These are phyloP conservation scores for Macrochelys suwanniensis DNA, from an alignment of 2,797 vertebrate species.

Conservation along the genomic window DNA sequence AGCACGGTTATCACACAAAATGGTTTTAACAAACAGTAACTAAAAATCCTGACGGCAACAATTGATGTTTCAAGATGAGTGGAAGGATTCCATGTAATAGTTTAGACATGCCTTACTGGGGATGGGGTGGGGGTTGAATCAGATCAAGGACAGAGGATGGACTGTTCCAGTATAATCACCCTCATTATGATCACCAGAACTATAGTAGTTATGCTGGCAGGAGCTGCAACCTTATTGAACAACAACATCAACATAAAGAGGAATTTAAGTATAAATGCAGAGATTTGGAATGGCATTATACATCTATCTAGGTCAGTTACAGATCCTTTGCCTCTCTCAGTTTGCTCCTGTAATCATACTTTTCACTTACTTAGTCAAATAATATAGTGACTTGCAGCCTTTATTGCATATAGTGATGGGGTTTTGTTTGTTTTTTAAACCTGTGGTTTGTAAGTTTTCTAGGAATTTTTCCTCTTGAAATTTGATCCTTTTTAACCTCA, in stretches of 20 bases:
- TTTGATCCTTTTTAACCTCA: neutral
- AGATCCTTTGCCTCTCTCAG: neutral
- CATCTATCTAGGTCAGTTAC: neutral
- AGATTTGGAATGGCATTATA: neutral
- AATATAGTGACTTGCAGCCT: neutral
- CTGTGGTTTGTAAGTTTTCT: neutral
- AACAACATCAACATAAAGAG: neutral
- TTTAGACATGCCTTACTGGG: neutral
- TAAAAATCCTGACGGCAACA: slow-evolving; percentile 27
- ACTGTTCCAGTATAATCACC: neutral
- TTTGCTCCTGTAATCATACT: slow-evolving; percentile 3
- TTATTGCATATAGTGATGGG: neutral
- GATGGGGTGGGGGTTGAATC: neutral
- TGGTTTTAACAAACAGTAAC: neutral
- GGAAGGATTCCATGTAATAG: slow-evolving; percentile 27
- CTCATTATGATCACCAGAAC: neutral
- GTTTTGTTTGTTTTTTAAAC: neutral
- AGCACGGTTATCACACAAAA: neutral
- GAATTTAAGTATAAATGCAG: neutral
- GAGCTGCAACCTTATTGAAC: neutral
- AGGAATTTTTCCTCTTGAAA: neutral
- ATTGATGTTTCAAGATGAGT: neutral
- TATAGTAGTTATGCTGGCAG: fast-evolving
- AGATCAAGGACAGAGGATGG: slow-evolving; percentile 5
- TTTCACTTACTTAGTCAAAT: neutral